These are phyloP conservation scores for Rhagophthalmus giganteus DNA, from an alignment of 2,888 invertebrate species.

Conservation along the genomic window DNA sequence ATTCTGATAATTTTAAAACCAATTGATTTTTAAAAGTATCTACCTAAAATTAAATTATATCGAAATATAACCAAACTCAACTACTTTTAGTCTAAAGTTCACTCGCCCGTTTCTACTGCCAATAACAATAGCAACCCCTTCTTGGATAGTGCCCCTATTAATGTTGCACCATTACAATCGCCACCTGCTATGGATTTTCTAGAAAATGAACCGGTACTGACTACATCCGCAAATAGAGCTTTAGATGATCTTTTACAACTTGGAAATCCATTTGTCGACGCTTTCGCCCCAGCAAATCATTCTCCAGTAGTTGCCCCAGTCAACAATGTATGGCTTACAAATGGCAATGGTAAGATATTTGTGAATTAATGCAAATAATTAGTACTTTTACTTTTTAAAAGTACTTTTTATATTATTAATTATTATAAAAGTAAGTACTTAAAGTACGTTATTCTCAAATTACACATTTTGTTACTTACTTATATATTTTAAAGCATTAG, in stretches of 20 bases:
- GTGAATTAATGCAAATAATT: no score
- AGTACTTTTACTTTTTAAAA: neutral
- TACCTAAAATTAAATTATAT: no score
- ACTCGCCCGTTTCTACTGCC: constrained; percentile 59
- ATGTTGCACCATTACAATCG: constrained; percentile 38
- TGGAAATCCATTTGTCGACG: constrained; percentile 90
- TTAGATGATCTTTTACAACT: constrained; percentile 88
- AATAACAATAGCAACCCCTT: constrained; percentile 75
- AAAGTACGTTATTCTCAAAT: no score
- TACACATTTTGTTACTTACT: no score
- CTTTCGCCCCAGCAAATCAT: constrained; percentile 44
- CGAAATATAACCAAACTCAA: no score
- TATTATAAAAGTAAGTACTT: no score
- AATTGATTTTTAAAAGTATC: no score
- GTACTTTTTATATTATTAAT: no score
- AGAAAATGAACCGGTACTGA: constrained; percentile 59
- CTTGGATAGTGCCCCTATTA: constrained; percentile 58
- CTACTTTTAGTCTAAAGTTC: constrained; percentile 77
- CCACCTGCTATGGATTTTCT: constrained; percentile 71
- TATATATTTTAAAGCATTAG: no score
- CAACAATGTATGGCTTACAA: constrained; percentile 61
- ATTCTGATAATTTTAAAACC: no score
- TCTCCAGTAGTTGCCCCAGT: constrained; percentile 37
- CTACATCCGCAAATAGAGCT: constrained; percentile 62
- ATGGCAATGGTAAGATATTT: constrained; percentile 56